Percentiles rank a stretch among this genome's conserved stretches.
Evolutionary conservation across 2,888 invertebrate species (phyloP).

Genomic region (Willowsia nigromaculata): DNA sequence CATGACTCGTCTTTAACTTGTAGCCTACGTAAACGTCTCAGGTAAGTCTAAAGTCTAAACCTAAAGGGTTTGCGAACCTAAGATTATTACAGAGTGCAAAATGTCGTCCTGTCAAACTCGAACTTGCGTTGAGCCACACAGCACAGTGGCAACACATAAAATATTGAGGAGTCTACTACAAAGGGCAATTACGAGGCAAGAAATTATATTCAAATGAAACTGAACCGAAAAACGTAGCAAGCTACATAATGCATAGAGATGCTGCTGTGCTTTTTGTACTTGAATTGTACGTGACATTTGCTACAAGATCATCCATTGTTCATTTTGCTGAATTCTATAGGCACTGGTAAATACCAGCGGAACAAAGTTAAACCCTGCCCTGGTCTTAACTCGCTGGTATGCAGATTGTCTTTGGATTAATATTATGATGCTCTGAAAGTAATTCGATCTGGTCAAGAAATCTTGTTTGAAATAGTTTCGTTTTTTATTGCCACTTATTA

Average conservation of each 20-base stretch:
- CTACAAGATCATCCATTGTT: not conserved
- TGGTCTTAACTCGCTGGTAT: not conserved
- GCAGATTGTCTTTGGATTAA: not conserved
- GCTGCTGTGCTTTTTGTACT: not conserved
- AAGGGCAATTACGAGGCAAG: not conserved
- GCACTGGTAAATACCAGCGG: not conserved
- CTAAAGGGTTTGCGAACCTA: not conserved
- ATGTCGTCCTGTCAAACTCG: not conserved
- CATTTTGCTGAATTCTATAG: not conserved
- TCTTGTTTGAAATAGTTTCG: not conserved
- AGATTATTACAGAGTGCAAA: not conserved
- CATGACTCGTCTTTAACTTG: too few relatives aligned
- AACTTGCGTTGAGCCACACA: not conserved
- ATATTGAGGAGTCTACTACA: not conserved
- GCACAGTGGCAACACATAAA: conserved; percentile 1
- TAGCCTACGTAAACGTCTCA: too few relatives aligned
- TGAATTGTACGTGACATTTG: not conserved
- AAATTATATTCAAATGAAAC: not conserved
- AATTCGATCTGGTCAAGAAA: not conserved
- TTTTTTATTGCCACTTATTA: too few relatives aligned
- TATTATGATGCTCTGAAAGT: not conserved
- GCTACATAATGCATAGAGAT: not conserved
- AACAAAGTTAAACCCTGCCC: not conserved
- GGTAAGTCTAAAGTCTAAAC: not conserved
- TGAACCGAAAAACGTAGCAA: not conserved